phyloP scores from a whole-genome alignment of 2,113 vertebrate species.

The Acrocephalus arundinaceus region DNA sequence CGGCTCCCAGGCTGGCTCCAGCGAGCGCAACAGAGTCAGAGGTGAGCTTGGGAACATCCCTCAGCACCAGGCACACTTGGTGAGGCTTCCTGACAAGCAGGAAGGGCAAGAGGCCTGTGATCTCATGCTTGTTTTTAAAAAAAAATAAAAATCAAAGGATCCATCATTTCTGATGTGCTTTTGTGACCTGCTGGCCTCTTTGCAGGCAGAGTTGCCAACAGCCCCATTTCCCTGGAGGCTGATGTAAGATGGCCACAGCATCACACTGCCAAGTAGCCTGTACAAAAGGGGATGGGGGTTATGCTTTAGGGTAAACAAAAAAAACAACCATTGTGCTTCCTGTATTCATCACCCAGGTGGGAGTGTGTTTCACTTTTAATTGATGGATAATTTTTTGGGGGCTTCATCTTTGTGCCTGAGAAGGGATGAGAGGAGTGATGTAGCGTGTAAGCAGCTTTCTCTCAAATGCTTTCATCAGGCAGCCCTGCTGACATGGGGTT shows the following conservation, averaged over 20 bases:
- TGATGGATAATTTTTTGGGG: background rate
- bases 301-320: background rate
- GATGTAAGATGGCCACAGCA: background rate
- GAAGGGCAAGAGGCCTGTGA: background rate
- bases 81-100: background rate
- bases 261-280: rapidly evolving
- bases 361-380: background rate
- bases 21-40: constrained; percentile 88
- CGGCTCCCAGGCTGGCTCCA: constrained; percentile 85
- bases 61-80: rapidly evolving
- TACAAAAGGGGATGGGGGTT: background rate
- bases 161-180: background rate
- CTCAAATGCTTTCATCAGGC: background rate
- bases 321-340: background rate
- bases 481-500: background rate
- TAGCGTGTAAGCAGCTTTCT: background rate
- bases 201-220: background rate
- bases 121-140: background rate
- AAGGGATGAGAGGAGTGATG: background rate
- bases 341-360: background rate
- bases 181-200: background rate
- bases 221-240: background rate
- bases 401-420: background rate
- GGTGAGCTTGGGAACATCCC: constrained; percentile 67
- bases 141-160: background rate